A percentile compares a stretch with the other conserved stretches of the same genome.
phyloP scores from a whole-genome alignment of 2,797 vertebrate species.

The Rhodeus uyekii region DNA sequence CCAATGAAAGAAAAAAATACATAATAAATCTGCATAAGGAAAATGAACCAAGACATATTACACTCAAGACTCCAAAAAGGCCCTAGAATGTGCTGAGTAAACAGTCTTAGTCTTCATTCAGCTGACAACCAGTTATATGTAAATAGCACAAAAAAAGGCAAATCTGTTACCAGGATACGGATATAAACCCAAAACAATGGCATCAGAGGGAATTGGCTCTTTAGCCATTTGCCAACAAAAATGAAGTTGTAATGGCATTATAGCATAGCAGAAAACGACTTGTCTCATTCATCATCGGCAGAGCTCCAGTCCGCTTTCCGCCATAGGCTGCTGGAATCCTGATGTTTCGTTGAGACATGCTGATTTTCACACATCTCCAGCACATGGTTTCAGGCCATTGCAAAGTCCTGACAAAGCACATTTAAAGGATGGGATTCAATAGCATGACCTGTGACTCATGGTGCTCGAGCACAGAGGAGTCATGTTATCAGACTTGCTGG shows the following conservation, averaged over 20 bases:
- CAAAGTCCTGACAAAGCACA: constrained; percentile 35
- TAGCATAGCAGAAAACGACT: constrained; percentile 38
- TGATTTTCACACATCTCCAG: constrained; percentile 40
- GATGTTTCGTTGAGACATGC: constrained; percentile 39
- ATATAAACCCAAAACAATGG: constrained; percentile 48
- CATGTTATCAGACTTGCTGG: not conserved
- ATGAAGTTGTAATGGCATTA: constrained; percentile 45
- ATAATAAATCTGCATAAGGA: constrained; percentile 6
- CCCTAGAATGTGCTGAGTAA: constrained; percentile 41
- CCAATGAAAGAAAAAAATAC: not conserved
- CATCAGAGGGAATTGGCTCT: constrained; percentile 32
- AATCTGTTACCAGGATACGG: constrained; percentile 48
- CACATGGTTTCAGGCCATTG: constrained; percentile 19
- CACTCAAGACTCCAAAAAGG: constrained; percentile 20
- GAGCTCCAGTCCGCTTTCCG: not conserved
- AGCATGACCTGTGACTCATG: constrained; percentile 32
- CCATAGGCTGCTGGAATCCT: constrained; percentile 21
- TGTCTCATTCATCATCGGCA: constrained; percentile 30
- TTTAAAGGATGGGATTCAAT: not conserved
- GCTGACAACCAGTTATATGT: constrained; percentile 37
- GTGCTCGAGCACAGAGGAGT: constrained; percentile 9
- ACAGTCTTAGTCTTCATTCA: constrained; percentile 38
- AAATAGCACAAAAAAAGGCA: constrained; percentile 11
- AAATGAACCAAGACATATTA: constrained; percentile 24
- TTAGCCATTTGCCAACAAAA: constrained; percentile 45